Base-by-base conservation (phyloP, 1,140 invertebrate genomes). In the Rhizoglyphus robini region DNA sequence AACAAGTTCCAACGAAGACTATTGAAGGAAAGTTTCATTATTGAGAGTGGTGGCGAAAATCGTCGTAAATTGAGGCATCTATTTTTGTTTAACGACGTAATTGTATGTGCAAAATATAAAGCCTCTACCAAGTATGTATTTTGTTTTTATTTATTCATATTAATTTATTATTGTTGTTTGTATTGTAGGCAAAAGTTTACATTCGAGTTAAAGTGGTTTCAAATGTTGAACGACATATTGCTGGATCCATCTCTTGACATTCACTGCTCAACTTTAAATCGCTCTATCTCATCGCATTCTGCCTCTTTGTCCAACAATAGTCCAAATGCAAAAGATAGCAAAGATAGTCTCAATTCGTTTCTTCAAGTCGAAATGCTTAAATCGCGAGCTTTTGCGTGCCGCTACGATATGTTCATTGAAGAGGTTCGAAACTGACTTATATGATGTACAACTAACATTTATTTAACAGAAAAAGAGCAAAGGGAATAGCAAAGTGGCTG, bases 51-150 rank as follows among this genome's bases (percentile, higher is more conserved):
- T 0, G 15, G 51, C 15, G 88, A 91, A 73, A 86, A 87, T 0
- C 86, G 88, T 75, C 81, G 92, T 48, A 95, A 95, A 78, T 76
- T 95, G 58, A 80, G 92, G 57, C 91, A 94, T 81, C 78, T 96
- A 63, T 94, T 96, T 77, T 81, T 96, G 29, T 95, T 95, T 74
- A 94, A 91, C 74, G 91, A 96, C 76, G 87, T 94, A 65, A 86
- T 96, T 68, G 88, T 92, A 25, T 95, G 91, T 79, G 90, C 92
- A 58, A 96, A 95, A 79, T 91, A 91, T 73, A 93, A 91, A 81
- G 86, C 75, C 59, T 69, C 69, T 18, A 66, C 70, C 27, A 70
- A 69, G 70, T 71, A 67, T 61, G 13, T 25, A 30, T 49, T 20
- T 51, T 36, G 11, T 23, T 46, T 20, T 46, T 46, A 38, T 20